Base-by-base conservation (phyloP, 92 coral and sea anemone species). In the Zoanthus sociatus region DNA sequence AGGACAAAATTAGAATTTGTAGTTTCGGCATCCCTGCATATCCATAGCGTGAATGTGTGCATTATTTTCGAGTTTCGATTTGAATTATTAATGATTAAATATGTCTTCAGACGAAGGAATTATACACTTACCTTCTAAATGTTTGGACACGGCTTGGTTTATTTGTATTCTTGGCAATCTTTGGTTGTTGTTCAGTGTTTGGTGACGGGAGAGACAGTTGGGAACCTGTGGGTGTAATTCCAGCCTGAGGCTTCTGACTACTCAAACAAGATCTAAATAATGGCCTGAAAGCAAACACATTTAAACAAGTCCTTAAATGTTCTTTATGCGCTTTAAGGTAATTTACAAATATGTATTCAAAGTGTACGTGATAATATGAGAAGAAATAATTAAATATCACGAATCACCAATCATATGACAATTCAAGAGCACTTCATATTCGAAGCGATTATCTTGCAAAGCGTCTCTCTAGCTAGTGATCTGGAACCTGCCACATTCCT, bases 61-160 rank as follows among this genome's bases (percentile, higher is more conserved):
- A 17, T 17, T 16, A 3, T 17, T 17, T 63, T 17, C 16, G 16
- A 69, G 46, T 69, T 30, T 30, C 30, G 45, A 13, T 69, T 33
- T 69, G 74, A 33, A 31, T 31, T 15, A 21, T 15, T 46, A 32
- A 11, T 66, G 44, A 61, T 33, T 58, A 58, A 37, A 37, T 37
- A 18, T 12, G 20, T 7, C 51, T 79, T 42, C 42, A 5, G n/a
- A 81, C 66, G 2, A 48, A 54, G 68, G 66, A 76, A 69, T 78
- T 2, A 31, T 30, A 69, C 63, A 87, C 98, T 86, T 88, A 95
- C 98, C 91, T 91, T 78, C 83, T 93, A 11, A 95, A 61, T 5
- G 94, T 87, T 83, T 79, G 90, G 16, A 94, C 96, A 3, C 98
- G 90, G 60, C 56, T 89, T 12, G 93, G 88, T 42, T 86, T 89